Conservation (phyloP, 2,888 invertebrate genomes). For the Drosophila subsilvestris region DNA sequence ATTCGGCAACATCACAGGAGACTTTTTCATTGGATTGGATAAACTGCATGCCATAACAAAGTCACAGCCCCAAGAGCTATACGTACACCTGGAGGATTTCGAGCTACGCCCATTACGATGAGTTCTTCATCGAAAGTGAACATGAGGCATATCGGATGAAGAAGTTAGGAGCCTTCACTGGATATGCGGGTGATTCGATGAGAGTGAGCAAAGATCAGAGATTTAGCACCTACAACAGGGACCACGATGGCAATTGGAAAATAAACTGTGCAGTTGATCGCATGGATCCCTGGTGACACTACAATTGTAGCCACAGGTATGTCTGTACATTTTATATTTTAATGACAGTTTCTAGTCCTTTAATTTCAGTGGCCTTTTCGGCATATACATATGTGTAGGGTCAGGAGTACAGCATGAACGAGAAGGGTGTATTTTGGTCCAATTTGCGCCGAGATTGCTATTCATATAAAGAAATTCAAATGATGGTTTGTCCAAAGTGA, state of each 20-base stretch:
- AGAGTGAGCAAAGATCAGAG: conserved; percentile 88
- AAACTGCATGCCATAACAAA: conserved; percentile 85
- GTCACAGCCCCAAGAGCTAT: conserved; percentile 85
- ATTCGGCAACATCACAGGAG: conserved; percentile 88
- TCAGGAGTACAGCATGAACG: too few species aligned
- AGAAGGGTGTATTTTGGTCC: too few species aligned
- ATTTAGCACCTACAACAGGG: conserved; percentile 88
- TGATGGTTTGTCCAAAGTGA: conserved; percentile 35
- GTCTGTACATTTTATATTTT: neutral
- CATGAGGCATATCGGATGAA: conserved; percentile 87
- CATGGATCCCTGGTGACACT: conserved; percentile 90
- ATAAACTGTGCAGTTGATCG: conserved; percentile 88
- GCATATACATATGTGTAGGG: conserved; percentile 1
- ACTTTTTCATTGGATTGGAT: conserved; percentile 89
- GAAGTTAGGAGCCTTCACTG: conserved; percentile 85
- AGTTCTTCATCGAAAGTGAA: conserved; percentile 88
- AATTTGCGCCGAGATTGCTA: neutral
- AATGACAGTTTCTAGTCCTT: neutral
- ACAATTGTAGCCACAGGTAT: conserved; percentile 83
- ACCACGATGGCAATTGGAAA: conserved; percentile 88
- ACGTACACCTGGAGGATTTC: conserved; percentile 87
- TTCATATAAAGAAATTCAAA: conserved; percentile 19
- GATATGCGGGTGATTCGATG: conserved; percentile 88
- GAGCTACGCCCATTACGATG: conserved; percentile 80
- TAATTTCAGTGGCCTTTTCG: too few species aligned